A percentile compares a stretch with the other conserved stretches of the same genome.
Evolutionary conservation across 2,888 invertebrate species (phyloP).

Genomic region (Vandiemenella viatica): DNA sequence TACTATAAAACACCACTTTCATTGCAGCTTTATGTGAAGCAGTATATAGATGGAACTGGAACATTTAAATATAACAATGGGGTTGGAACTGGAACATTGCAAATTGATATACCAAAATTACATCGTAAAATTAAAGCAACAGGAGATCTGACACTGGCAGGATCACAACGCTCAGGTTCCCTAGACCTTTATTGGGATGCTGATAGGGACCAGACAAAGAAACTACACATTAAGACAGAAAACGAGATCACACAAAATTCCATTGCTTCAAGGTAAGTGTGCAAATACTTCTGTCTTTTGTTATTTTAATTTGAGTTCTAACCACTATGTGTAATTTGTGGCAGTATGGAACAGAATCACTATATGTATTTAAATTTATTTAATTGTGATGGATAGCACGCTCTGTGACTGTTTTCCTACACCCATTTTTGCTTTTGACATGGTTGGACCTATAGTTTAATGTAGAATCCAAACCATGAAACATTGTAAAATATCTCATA

Average conservation of each 20-base stretch:
- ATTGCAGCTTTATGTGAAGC: conserved; percentile 32
- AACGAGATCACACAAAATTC: conserved; percentile 36
- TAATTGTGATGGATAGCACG: too few species aligned
- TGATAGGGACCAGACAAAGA: conserved; percentile 52
- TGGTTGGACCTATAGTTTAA: too few species aligned
- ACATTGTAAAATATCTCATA: too few species aligned
- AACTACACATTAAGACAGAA: conserved; percentile 46
- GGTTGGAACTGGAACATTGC: conserved; percentile 37
- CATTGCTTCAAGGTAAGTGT: conserved; percentile 45
- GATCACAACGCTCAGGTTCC: conserved; percentile 43
- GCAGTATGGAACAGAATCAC: too few species aligned
- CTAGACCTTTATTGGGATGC: conserved; percentile 50
- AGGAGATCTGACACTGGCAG: conserved; percentile 42
- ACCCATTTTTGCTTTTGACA: too few species aligned
- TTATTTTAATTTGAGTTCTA: too few species aligned
- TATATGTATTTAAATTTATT: too few species aligned
- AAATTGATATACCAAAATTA: conserved; percentile 28
- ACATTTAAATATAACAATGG: conserved; percentile 47
- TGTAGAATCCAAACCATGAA: too few species aligned
- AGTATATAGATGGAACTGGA: conserved; percentile 43
- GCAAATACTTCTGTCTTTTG: not conserved
- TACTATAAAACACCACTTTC: not conserved
- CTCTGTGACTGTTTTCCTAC: too few species aligned
- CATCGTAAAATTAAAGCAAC: conserved; percentile 32
- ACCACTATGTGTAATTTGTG: too few species aligned